Conservation (phyloP, 2,888 invertebrate species). For the Epistrophe grossulariae region DNA sequence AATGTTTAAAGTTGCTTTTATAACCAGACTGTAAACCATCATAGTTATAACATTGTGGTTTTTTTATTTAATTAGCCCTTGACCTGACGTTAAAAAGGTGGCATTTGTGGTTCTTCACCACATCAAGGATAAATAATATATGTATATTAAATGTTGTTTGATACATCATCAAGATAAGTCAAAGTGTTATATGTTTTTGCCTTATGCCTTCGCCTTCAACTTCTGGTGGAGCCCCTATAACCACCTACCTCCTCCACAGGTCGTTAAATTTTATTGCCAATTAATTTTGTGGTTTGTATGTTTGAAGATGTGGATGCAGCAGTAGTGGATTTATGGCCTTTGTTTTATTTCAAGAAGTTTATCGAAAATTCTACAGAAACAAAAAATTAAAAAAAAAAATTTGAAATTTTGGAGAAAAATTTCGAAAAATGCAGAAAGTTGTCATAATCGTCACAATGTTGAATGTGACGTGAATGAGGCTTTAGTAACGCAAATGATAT, state of each 20-base stretch:
- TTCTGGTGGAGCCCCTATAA: not conserved
- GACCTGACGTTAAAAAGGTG: conserved; percentile 40
- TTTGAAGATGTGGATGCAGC: conserved; percentile 20
- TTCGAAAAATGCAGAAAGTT: too few relatives aligned
- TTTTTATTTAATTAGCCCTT: conserved; percentile 66
- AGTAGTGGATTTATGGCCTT: not conserved
- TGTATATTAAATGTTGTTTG: not conserved
- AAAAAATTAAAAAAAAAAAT: too few relatives aligned
- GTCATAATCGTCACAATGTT: too few relatives aligned
- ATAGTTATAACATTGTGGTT: conserved; percentile 60
- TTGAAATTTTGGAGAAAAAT: too few relatives aligned
- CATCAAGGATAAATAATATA: conserved; percentile 9
- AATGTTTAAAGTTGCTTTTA: conserved; percentile 25
- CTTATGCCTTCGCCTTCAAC: conserved; percentile 11
- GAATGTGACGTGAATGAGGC: too few relatives aligned
- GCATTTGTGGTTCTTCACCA: conserved; percentile 32
- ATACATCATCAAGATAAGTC: conserved; percentile 41
- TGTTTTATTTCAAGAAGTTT: not conserved
- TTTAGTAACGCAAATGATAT: too few relatives aligned
- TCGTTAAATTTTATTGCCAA: conserved; percentile 68
- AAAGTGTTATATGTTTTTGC: conserved; percentile 39
- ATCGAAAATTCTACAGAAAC: too few relatives aligned
- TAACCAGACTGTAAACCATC: not conserved
- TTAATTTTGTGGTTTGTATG: conserved; percentile 67
- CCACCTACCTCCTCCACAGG: too few relatives aligned